Evolutionary conservation across 2,113 vertebrate species (phyloP).

Genomic region (Tympanuchus pallidicinctus): DNA sequence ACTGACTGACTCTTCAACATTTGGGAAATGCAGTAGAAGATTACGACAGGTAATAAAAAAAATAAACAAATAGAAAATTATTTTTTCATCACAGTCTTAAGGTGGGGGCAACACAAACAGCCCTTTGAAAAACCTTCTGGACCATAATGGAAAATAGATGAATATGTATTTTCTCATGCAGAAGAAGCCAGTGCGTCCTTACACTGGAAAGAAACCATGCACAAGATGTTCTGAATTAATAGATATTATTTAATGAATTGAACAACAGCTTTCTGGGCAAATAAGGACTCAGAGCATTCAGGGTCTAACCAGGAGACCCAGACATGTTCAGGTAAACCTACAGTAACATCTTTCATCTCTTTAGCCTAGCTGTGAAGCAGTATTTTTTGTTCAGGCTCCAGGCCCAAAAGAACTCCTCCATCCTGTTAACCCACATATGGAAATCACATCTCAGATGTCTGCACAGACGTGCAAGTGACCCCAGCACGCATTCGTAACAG

Average conservation of each 20-base stretch:
- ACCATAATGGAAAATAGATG: constrained; percentile 59
- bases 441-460: constrained; percentile 2
- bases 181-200: constrained; percentile 20
- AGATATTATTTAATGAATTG: constrained; percentile 1
- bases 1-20: not conserved
- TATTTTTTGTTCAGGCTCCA: not conserved
- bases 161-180: constrained; percentile 27
- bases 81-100: constrained; percentile 41
- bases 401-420: not conserved
- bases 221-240: constrained; percentile 16
- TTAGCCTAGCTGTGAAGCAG: not conserved
- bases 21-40: constrained; percentile 3
- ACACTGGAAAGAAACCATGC: not conserved
- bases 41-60: not conserved
- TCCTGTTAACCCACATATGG: not conserved
- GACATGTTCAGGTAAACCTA: not conserved
- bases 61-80: constrained; percentile 33
- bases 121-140: constrained; percentile 2
- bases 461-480: not conserved
- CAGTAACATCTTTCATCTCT: not conserved
- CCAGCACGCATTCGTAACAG: not conserved
- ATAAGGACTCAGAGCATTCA: not conserved
- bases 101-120: not conserved
- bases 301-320: not conserved
- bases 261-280: constrained; percentile 11